A percentile compares a stretch with the other conserved stretches of the same genome.
Evolutionary conservation across 2,797 vertebrate genomes (phyloP).

Genomic region (Sus cebifrons): DNA sequence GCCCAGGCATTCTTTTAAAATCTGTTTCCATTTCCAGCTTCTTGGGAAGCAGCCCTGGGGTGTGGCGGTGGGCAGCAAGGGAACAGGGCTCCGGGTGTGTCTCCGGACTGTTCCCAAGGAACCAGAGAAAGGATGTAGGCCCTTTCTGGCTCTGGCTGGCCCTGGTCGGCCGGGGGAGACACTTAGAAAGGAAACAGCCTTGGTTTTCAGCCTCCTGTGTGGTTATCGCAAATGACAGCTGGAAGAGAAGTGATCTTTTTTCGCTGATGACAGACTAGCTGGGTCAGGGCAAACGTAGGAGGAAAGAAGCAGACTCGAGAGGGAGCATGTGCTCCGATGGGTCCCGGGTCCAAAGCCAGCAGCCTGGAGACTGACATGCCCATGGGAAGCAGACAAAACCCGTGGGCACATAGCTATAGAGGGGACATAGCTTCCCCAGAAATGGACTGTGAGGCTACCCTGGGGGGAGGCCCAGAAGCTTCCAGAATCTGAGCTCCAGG

Average conservation of each 20-base stretch:
- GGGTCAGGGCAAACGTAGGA: accelerated
- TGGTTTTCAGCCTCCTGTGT: not conserved
- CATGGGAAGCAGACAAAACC: accelerated
- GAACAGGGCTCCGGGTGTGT: accelerated
- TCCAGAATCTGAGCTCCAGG: not conserved
- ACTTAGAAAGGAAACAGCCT: not conserved
- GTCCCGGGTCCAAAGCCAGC: not conserved
- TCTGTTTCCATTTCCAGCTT: not conserved
- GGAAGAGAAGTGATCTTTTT: not conserved
- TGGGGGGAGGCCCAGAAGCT: not conserved
- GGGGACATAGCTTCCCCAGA: not conserved
- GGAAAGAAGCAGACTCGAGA: not conserved
- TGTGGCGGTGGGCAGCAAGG: not conserved
- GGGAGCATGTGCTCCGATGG: accelerated
- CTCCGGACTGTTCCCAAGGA: not conserved
- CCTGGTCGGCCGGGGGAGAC: not conserved
- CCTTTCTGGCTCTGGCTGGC: not conserved
- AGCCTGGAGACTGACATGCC: accelerated
- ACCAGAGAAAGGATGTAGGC: not conserved
- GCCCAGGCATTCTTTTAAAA: not conserved
- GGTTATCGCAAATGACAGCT: not conserved
- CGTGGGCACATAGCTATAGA: no score
- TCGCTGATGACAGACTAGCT: not conserved
- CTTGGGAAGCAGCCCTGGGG: not conserved
- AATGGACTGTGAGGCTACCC: accelerated